Evolutionary conservation across 2,113 vertebrate genomes (phyloP).

Genomic region (Xenus cinereus): DNA sequence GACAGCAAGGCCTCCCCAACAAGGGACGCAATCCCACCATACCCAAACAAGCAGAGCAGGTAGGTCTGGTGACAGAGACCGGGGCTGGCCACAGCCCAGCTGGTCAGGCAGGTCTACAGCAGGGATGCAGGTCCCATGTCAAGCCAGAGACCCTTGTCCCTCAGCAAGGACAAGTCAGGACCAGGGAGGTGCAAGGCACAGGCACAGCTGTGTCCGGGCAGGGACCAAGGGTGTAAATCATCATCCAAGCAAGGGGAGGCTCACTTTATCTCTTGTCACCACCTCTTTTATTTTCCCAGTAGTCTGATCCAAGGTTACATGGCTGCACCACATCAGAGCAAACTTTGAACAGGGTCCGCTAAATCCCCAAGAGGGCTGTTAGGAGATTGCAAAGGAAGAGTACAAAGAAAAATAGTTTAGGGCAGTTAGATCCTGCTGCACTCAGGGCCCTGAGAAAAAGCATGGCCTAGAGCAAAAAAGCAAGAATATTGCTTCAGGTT

Average conservation of each 20-base stretch:
- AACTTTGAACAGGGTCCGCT: neutral
- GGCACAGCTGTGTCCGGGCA: neutral
- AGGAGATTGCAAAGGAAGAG: neutral
- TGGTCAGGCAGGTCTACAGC: neutral
- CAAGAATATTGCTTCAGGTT: neutral
- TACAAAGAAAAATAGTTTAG: neutral
- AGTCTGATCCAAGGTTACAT: neutral
- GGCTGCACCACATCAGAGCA: neutral
- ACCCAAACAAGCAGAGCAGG: neutral
- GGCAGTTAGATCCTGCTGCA: neutral
- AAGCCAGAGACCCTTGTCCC: neutral
- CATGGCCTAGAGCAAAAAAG: neutral
- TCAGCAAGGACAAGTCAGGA: neutral
- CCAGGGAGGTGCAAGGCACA: too few relatives aligned
- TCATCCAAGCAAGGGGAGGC: neutral
- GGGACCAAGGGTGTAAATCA: neutral
- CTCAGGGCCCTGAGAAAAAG: neutral
- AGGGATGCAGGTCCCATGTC: neutral
- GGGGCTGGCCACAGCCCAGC: accelerated
- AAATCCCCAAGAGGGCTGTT: neutral
- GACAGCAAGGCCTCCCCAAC: neutral
- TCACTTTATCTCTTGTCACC: neutral
- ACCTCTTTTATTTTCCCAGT: neutral
- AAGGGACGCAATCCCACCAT: neutral
- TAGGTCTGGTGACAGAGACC: neutral